A percentile compares a stretch with the other conserved stretches of the same genome.
Conservation (phyloP, 2,113 vertebrate genomes). For the Rhabdornis inornatus region DNA sequence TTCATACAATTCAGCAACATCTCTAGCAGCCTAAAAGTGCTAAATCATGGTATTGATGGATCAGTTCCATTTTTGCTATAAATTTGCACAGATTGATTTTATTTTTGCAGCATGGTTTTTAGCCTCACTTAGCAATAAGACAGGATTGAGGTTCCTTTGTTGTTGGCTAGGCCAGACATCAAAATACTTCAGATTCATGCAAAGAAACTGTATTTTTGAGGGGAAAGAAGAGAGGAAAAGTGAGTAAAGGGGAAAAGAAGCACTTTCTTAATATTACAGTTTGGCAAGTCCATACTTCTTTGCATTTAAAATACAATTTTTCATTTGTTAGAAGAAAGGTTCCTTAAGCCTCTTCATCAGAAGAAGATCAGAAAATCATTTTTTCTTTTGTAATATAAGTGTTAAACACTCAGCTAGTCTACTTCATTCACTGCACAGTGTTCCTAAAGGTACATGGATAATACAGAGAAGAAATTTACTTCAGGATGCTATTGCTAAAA, state of each 20-base stretch:
- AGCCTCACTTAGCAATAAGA: not conserved
- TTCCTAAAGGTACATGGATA: not conserved
- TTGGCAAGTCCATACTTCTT: not conserved
- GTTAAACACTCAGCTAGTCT: not conserved
- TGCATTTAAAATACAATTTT: not conserved
- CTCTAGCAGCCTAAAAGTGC: not conserved
- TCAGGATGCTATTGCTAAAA: not conserved
- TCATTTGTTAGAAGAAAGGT: not conserved
- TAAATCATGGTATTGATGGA: not conserved
- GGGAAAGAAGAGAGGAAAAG: not conserved
- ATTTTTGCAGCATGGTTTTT: not conserved
- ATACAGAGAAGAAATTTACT: not conserved
- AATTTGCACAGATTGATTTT: not conserved
- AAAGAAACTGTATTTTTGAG: not conserved
- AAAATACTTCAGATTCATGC: not conserved
- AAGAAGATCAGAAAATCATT: fast-evolving
- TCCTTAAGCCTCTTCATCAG: not conserved
- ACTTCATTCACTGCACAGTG: not conserved
- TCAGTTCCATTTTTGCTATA: not conserved
- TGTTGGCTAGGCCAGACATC: not conserved
- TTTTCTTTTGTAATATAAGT: not conserved
- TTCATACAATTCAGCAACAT: not conserved
- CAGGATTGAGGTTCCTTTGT: not conserved
- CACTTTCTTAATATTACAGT: not conserved
- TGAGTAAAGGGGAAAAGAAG: not conserved